Conservation (phyloP, 2,113 vertebrate species). For the Oncorhynchus tshawytscha region DNA sequence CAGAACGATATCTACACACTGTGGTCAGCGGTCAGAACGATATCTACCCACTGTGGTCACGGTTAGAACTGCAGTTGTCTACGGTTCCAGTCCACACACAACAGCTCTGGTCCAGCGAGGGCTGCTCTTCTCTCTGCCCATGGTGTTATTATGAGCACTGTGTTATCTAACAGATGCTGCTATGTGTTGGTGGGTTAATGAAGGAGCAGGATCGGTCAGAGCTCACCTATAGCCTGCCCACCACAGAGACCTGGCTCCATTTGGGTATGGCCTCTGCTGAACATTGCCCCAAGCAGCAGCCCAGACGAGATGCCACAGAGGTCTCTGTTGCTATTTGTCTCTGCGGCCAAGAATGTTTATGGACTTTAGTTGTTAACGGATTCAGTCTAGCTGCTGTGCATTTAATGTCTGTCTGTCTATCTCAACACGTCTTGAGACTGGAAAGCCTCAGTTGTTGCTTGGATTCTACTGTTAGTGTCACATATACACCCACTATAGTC, state of each 20-base stretch:
- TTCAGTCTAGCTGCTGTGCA: not conserved
- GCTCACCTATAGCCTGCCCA: slow-evolving; percentile 37
- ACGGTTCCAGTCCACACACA: not conserved
- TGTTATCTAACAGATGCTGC: slow-evolving; percentile 59
- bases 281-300: slow-evolving; percentile 39
- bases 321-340: slow-evolving; percentile 29
- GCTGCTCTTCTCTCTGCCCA: slow-evolving; percentile 33
- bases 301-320: slow-evolving; percentile 51
- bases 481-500: no score
- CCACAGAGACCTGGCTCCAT: slow-evolving; percentile 56
- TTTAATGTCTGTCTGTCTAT: no score
- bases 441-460: no score
- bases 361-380: slow-evolving; percentile 29
- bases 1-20: no score
- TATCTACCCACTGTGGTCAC: not conserved
- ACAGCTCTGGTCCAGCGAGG: slow-evolving; percentile 22
- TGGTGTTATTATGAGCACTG: slow-evolving; percentile 46
- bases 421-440: no score
- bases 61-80: not conserved
- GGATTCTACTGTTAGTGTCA: no score
- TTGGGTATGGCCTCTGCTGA: slow-evolving; percentile 43
- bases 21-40: no score
- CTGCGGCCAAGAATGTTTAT: slow-evolving; percentile 58
- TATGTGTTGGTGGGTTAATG: slow-evolving; percentile 60
- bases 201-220: slow-evolving; percentile 52